Conservation (phyloP, 2,888 invertebrate genomes). For the Cerceris ruficornis region DNA sequence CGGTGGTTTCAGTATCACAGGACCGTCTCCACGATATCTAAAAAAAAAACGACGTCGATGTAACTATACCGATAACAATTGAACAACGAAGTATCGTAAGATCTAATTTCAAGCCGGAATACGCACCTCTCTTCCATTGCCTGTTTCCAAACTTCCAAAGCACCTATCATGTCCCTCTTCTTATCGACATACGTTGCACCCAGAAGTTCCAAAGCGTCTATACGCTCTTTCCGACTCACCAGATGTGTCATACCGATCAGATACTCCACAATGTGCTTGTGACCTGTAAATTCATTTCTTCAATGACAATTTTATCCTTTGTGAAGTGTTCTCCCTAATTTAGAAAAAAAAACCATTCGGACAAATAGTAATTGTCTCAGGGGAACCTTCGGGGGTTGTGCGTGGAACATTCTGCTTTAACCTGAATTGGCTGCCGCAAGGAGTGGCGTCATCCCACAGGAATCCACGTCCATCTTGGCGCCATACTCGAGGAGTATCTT, state of each 20-base stretch:
- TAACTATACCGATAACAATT: neutral
- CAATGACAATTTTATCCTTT: slow-evolving; percentile 3
- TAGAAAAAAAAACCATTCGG: slow-evolving; percentile 31
- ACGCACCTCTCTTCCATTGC: slow-evolving; percentile 93
- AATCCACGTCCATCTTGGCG: slow-evolving; percentile 96
- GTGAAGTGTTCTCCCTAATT: slow-evolving; percentile 23
- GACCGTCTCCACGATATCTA: slow-evolving; percentile 85
- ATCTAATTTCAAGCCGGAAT: neutral
- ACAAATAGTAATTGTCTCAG: slow-evolving; percentile 50
- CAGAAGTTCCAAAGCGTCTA: slow-evolving; percentile 94
- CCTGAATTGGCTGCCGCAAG: slow-evolving; percentile 94
- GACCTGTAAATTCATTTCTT: slow-evolving; percentile 83
- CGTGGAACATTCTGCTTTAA: slow-evolving; percentile 61
- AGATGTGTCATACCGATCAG: slow-evolving; percentile 87
- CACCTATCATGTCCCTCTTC: slow-evolving; percentile 95
- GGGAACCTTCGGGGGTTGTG: slow-evolving; percentile 54
- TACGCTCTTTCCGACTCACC: slow-evolving; percentile 90
- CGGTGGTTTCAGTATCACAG: slow-evolving; percentile 89
- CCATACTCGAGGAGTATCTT: slow-evolving; percentile 93
- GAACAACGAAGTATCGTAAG: neutral
- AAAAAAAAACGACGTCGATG: slow-evolving; percentile 2
- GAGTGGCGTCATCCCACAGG: slow-evolving; percentile 97
- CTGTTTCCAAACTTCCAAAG: slow-evolving; percentile 93
- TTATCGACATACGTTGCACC: slow-evolving; percentile 99
- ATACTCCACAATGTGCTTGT: slow-evolving; percentile 96